A percentile compares a stretch with the other conserved stretches of the same genome.
phyloP scores from a whole-genome alignment of 2,888 invertebrate species.

The Heliconius erato region DNA sequence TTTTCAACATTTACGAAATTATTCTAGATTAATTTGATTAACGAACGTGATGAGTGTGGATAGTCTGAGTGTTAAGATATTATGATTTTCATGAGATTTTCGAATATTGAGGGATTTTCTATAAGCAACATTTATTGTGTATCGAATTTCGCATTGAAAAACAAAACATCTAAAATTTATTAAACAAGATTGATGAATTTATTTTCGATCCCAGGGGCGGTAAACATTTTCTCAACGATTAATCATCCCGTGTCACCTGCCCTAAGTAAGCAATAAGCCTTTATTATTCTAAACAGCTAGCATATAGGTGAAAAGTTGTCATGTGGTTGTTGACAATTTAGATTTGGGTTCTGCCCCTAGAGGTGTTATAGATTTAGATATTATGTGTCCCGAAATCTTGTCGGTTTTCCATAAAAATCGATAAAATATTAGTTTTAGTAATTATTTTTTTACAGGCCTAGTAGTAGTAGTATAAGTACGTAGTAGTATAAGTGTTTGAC shows the following conservation, averaged over 20 bases:
- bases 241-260: constrained; percentile 59
- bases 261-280: constrained; percentile 60
- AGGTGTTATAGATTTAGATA: not conserved
- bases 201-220: constrained; percentile 55
- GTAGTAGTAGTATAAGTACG: too few relatives aligned
- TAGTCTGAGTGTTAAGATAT: constrained; percentile 36
- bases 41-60: constrained; percentile 6
- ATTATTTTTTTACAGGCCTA: too few relatives aligned
- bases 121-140: constrained; percentile 41
- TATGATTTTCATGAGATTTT: constrained; percentile 21
- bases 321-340: constrained; percentile 49
- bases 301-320: constrained; percentile 47
- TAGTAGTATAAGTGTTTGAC: too few relatives aligned
- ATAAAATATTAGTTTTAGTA: not conserved
- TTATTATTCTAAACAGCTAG: constrained; percentile 51
- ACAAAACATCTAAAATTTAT: constrained; percentile 52
- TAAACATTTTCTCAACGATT: constrained; percentile 55
- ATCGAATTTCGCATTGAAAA: constrained; percentile 46
- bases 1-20: not conserved
- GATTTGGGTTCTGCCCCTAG: constrained; percentile 46
- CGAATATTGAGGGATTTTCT: constrained; percentile 32
- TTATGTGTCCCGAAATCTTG: constrained; percentile 28
- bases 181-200: constrained; percentile 57
- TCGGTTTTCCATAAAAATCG: not conserved
- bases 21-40: not conserved